Base-by-base conservation (phyloP, 64 coral and sea anemone genomes). In the Stichodactyla mertensii region DNA sequence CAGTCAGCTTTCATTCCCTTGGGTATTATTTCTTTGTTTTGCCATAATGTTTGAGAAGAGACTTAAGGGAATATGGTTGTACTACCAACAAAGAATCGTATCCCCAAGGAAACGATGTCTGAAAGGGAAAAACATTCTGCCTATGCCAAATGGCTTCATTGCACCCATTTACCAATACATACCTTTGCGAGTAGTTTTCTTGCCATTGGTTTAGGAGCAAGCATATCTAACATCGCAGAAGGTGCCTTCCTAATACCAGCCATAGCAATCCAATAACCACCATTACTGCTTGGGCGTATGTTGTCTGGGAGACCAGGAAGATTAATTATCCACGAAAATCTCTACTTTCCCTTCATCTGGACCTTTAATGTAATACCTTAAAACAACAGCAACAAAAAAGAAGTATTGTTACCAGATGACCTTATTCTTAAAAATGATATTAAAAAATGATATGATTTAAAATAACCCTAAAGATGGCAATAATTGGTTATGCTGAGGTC, bases 281-380 rank as follows among this genome's bases (percentile, higher is more conserved):
- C 94, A 10, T 28, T 67, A 55, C 87, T 88, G 70, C 94, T 96
- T 56, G 54, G 82, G 0, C 94, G 91, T 20, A 96, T 93, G 59
- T 96, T 96, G 82, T 96, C 94, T 52, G 94, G 94, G 4, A 92
- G 15, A 61, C 94, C 94, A 79, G 94, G 94, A 56, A 97, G 89
- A 62, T 97, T 97, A 19, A 62, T 97, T 97, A 19, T 93, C 91
- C 6, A 84, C 84, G 86, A 97, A 97, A 71, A 97, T 81, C 52
- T 97, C 94, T 15, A 83, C 66, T 67, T 97, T 89, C 52, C 94
- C 94, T 86, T 97, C 94, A 71, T 90, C 69, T 77, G 89, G 85
- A 45, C 94, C 94, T 90, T 88, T 92, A 14, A 93, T 89, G 36
- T 97, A 89, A 88, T 97, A 97, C 51, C 94, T 97, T 28, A 82